Base-by-base conservation (phyloP, 2,888 invertebrate species). In the Aricia artaxerxes region DNA sequence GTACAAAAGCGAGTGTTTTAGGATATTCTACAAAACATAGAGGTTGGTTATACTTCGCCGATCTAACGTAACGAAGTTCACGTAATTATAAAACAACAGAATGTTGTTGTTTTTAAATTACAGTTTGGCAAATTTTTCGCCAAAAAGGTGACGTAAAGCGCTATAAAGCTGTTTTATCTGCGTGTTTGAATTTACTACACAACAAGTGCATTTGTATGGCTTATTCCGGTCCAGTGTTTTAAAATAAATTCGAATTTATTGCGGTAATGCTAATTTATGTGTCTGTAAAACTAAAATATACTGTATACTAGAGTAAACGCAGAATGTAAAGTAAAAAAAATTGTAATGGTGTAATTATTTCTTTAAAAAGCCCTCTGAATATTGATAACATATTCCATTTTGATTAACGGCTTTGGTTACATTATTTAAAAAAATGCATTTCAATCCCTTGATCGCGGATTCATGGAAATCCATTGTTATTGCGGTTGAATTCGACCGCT, bases 181-280 rank as follows among this genome's bases (percentile, higher is more conserved):
- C 64, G 2, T 13, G 11, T 11, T 35, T 4, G 35, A 69, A 61
- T 61, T 61, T 69, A 69, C 69, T 69, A 69, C 69, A 69, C 69
- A 35, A 35, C 69, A 69, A 69, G 69, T 69, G 69, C 69, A 69
- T 69, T 69, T 69, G 69, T 69, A 1, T 35, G 69, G 69, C 69
- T 69, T 69, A 69, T 69, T 13, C 69, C 69, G 5, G 69, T 69
- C 13, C 69, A 35, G 1, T 9, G 35, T 69, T 69, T 69, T 69
- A 35, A 69, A 69, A 69, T 69, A 69, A 69, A 69, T 69, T 11
- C 69, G 69, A 35, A 69, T 69, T 13, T 69, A 69, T 35, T 69
- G 69, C 69, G 69, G 35, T 35, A 69, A 69, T 7, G 69, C 69
- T 69, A 69, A 69, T 69, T 69, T 69, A 69, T 69, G 13, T 35